Conservation (phyloP, 2,888 invertebrate species). For the Colostygia pectinataria region DNA sequence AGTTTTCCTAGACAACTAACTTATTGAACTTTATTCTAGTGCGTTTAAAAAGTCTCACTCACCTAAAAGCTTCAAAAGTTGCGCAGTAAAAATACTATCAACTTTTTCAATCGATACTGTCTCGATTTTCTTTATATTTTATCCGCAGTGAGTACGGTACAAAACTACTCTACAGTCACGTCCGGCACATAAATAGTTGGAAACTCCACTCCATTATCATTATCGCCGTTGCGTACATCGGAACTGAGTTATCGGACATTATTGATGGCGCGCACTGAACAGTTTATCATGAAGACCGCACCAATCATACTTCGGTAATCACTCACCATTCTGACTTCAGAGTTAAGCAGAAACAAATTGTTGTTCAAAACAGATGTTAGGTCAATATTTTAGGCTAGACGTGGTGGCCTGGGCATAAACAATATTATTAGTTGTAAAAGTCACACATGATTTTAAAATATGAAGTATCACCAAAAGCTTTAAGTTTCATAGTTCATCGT, state of each 20-base stretch:
- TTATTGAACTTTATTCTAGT: too few relatives aligned
- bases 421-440: too few relatives aligned
- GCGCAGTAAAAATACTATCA: neutral
- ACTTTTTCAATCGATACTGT: neutral
- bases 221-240: conserved; percentile 19
- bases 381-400: too few relatives aligned
- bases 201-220: conserved; percentile 23
- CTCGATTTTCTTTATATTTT: conserved; percentile 1
- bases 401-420: too few relatives aligned
- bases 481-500: too few relatives aligned
- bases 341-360: neutral
- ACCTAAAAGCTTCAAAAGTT: neutral
- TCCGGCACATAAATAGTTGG: conserved; percentile 22
- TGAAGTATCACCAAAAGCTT: too few relatives aligned
- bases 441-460: too few relatives aligned
- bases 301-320: conserved; percentile 17
- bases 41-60: too few relatives aligned
- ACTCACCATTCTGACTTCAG: conserved; percentile 8
- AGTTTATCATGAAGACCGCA: conserved; percentile 18
- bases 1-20: too few relatives aligned
- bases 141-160: neutral
- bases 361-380: neutral
- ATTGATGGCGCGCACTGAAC: conserved; percentile 14
- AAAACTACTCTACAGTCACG: conserved; percentile 20
- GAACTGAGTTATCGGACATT: conserved; percentile 18